These are phyloP conservation scores for Mormoops blainvillei DNA, from an alignment of 2,113 vertebrate genomes.

Conservation along the genomic window DNA sequence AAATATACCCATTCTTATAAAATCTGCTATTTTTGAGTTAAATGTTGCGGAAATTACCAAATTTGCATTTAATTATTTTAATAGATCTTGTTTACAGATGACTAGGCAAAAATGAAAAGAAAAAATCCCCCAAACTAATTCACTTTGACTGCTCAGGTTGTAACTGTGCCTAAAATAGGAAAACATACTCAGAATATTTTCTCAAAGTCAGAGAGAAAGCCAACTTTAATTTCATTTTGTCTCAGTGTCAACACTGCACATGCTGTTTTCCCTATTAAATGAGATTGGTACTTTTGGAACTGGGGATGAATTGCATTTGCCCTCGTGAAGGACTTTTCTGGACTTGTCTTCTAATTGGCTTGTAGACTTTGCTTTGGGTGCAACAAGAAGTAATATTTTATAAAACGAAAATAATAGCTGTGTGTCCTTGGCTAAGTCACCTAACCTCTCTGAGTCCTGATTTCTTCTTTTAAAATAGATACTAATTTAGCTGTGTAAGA, in stretches of 20 bases:
- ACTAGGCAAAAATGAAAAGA: constrained; percentile 73
- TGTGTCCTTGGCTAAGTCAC: not conserved
- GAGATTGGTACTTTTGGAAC: constrained; percentile 64
- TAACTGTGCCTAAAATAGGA: constrained; percentile 76
- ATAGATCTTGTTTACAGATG: constrained; percentile 83
- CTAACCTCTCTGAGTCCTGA: constrained; percentile 1
- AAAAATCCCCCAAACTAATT: constrained; percentile 73
- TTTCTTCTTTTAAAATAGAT: not conserved
- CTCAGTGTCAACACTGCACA: constrained; percentile 62
- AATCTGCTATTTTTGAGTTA: constrained; percentile 78
- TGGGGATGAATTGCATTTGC: constrained; percentile 31
- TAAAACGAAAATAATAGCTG: not conserved
- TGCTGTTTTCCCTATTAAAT: constrained; percentile 28
- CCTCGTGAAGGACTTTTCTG: not conserved
- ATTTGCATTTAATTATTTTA: constrained; percentile 82
- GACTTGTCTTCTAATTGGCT: not conserved
- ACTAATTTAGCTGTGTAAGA: not conserved
- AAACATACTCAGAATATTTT: constrained; percentile 65
- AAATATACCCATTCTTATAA: constrained; percentile 78
- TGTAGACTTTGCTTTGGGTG: not conserved
- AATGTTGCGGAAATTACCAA: constrained; percentile 77
- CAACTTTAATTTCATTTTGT: constrained; percentile 67
- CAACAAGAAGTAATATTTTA: not conserved
- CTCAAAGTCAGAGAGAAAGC: constrained; percentile 62
- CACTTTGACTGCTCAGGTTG: constrained; percentile 73